Evolutionary conservation across 92 coral and sea anemone species (phyloP), one percentile per base, ranked within the genome.

Genomic region (Plumapathes pennacea): DNA sequence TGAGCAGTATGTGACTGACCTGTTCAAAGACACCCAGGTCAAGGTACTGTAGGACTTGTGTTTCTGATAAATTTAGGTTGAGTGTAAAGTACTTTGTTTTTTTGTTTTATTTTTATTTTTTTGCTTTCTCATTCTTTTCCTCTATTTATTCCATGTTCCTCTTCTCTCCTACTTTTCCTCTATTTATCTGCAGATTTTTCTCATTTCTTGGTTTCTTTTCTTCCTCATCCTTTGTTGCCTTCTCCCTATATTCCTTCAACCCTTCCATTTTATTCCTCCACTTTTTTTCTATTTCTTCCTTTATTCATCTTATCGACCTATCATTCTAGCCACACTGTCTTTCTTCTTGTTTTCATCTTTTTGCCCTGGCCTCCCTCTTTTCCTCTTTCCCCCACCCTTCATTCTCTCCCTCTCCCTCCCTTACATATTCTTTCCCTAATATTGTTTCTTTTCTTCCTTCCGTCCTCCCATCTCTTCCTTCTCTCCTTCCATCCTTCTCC

Each of bases 21-120:
- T 84, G 28, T 78, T 92, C 50, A 41, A 31, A 19, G 82, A 76
- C 15, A 24, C 94, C n/a, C 42, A 78, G 10, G 87, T 92, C 44
- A 92, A 72, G 77, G 98, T 92, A 50, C 18, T 44, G 36, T 15
- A 14, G 24, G 20, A 15, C 17, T 47, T 29, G n/a, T 10, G 11
- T 31, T 3, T 13, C 3, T 21, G 5, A 50, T 13, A 4, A 11
- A 9, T 31, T 4, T 14, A 38, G 41, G 54, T 15, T 25, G 13
- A 4, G 20, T 20, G 32, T 20, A 17, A 19, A 21, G 4, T n/a
- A 17, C 15, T 33, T 48, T n/a, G n/a, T n/a, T n/a, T n/a, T n/a
- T n/a, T n/a, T n/a, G n/a, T n/a, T n/a, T n/a, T n/a, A n/a, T n/a
- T 10, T 27, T 27, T 26, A 10, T 9, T 32, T 24, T 21, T 62